Evolutionary conservation across 2,797 vertebrate genomes (phyloP).

Genomic region (Eurystomus glaucurus): DNA sequence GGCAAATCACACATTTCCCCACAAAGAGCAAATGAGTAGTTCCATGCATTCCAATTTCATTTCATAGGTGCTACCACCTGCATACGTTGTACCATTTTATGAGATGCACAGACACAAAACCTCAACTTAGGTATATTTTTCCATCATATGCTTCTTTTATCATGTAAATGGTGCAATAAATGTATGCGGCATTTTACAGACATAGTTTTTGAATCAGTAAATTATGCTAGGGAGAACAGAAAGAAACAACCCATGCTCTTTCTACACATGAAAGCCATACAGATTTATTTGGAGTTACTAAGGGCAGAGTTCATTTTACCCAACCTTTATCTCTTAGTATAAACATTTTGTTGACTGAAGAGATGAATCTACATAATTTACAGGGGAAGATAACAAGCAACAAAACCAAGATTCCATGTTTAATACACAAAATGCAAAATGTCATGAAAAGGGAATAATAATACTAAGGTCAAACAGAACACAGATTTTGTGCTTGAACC

Average conservation of each 20-base stretch:
- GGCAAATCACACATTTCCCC: background rate
- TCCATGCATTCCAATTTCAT: background rate
- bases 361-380: background rate
- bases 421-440: background rate
- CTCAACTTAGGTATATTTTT: background rate
- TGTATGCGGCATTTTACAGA: background rate
- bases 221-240: background rate
- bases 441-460: background rate
- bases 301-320: background rate
- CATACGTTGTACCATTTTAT: background rate
- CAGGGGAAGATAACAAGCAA: rapidly evolving
- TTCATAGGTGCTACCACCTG: background rate
- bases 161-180: background rate
- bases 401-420: background rate
- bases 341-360: background rate
- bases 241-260: background rate
- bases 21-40: background rate
- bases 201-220: background rate
- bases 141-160: background rate
- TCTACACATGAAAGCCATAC: background rate
- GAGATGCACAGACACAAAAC: background rate
- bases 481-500: background rate
- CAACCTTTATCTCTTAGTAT: background rate
- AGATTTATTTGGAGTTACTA: background rate
- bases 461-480: background rate